Percentiles rank a stretch among this genome's conserved stretches.
phyloP scores from a whole-genome alignment of 1,140 invertebrate species.

The Zaprionus inermis region DNA sequence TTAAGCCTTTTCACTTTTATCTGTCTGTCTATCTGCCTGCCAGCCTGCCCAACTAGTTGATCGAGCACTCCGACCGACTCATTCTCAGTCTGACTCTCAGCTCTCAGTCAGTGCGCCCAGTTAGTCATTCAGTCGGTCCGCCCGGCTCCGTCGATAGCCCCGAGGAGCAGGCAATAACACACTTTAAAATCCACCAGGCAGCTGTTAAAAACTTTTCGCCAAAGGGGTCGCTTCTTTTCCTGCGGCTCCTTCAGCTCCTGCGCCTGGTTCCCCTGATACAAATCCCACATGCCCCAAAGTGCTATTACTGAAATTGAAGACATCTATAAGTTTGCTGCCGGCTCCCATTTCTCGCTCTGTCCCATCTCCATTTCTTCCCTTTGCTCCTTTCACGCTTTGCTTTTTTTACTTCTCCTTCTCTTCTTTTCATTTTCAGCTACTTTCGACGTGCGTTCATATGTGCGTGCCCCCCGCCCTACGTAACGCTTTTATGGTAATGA shows the following conservation, averaged over 20 bases:
- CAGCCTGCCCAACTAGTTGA: slow-evolving; percentile 20
- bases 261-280: slow-evolving; percentile 2
- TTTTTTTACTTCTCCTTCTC: slow-evolving; percentile 4
- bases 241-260: background rate
- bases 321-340: slow-evolving; percentile 67
- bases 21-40: slow-evolving; percentile 12
- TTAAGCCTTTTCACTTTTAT: slow-evolving; percentile 41
- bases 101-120: background rate
- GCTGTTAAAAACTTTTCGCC: slow-evolving; percentile 72
- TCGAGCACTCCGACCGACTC: slow-evolving; percentile 23
- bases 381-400: slow-evolving; percentile 3
- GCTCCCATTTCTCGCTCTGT: slow-evolving; percentile 27
- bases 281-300: slow-evolving; percentile 72
- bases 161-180: slow-evolving; percentile 41
- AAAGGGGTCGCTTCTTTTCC: slow-evolving; percentile 41
- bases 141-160: background rate
- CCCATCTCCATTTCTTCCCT: slow-evolving; percentile 7
- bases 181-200: slow-evolving; percentile 70
- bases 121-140: slow-evolving; percentile 38
- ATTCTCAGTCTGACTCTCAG: background rate
- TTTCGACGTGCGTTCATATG: slow-evolving; percentile 32
- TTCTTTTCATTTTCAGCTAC: slow-evolving; percentile 19
- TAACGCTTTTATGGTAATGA: slow-evolving; percentile 80
- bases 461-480: slow-evolving; percentile 42
- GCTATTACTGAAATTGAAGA: slow-evolving; percentile 81